These are phyloP conservation scores for Cantharis lateralis DNA, from an alignment of 2,888 invertebrate species.

Conservation along the genomic window DNA sequence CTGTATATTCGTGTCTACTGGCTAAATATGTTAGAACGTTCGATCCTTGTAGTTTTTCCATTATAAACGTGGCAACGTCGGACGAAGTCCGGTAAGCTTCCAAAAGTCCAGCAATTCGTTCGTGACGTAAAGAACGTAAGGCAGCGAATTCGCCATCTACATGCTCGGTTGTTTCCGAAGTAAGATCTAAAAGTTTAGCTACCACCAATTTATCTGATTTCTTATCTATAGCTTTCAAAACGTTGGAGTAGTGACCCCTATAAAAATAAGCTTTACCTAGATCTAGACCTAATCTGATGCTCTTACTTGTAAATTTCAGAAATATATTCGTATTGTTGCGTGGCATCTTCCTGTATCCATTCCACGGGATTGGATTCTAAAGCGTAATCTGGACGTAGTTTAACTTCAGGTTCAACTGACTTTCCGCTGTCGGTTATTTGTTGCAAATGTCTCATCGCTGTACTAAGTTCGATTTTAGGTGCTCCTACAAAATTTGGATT, in stretches of 20 bases:
- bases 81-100: constrained; percentile 73
- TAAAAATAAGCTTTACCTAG: background rate
- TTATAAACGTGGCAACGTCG: constrained; percentile 72
- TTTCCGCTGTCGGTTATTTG: constrained; percentile 84
- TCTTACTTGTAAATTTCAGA: constrained; percentile 73
- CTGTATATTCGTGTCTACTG: constrained; percentile 87
- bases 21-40: constrained; percentile 89
- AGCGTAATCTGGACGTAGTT: constrained; percentile 71
- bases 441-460: constrained; percentile 83
- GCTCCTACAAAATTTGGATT: constrained; percentile 55
- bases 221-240: constrained; percentile 81
- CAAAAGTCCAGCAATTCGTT: constrained; percentile 78
- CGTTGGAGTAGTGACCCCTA: constrained; percentile 85
- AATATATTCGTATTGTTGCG: constrained; percentile 81
- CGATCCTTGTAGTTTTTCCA: constrained; percentile 88
- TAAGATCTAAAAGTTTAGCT: constrained; percentile 79
- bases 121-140: constrained; percentile 81
- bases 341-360: constrained; percentile 71
- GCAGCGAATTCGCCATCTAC: constrained; percentile 84
- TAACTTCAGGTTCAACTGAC: constrained; percentile 67
- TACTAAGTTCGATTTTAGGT: constrained; percentile 76
- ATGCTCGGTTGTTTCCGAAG: constrained; percentile 66
- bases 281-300: background rate
- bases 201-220: constrained; percentile 76
- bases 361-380: constrained; percentile 75